Evolutionary conservation across 2,113 vertebrate species (phyloP).

Genomic region (Halichoeres trimaculatus): DNA sequence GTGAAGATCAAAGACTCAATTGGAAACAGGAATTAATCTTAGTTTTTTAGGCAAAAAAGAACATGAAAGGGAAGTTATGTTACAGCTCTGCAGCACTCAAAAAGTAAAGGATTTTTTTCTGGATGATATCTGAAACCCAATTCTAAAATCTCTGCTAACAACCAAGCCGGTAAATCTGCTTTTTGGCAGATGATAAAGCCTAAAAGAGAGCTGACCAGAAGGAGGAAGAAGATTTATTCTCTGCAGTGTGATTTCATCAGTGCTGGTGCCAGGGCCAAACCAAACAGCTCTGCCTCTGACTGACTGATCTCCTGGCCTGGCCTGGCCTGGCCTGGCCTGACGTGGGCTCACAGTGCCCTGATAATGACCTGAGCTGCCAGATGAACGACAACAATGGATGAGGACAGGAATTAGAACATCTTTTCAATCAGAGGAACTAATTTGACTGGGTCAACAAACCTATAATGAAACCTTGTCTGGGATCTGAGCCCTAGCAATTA

Average conservation of each 20-base stretch:
- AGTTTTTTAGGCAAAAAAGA: conserved; percentile 23
- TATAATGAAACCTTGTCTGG: not conserved
- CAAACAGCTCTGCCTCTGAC: conserved; percentile 61
- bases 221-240: conserved; percentile 60
- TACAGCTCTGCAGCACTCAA: conserved; percentile 19
- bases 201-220: conserved; percentile 39
- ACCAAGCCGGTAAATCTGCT: conserved; percentile 53
- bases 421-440: too few relatives aligned
- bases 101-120: conserved; percentile 6
- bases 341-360: conserved; percentile 31
- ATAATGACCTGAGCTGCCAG: conserved; percentile 30
- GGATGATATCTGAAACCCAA: conserved; percentile 43
- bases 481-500: not conserved
- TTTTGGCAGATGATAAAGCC: conserved; percentile 45
- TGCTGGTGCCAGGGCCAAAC: conserved; percentile 63
- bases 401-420: not conserved
- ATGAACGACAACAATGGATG: not conserved
- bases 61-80: conserved; percentile 40
- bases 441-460: not conserved
- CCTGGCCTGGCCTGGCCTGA: not conserved
- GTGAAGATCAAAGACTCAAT: conserved; percentile 51
- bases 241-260: conserved; percentile 62
- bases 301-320: conserved; percentile 67
- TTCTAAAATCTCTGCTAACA: conserved; percentile 49
- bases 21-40: conserved; percentile 39